phyloP scores from a whole-genome alignment of 2,113 vertebrate species.

The Cavia aperea region DNA sequence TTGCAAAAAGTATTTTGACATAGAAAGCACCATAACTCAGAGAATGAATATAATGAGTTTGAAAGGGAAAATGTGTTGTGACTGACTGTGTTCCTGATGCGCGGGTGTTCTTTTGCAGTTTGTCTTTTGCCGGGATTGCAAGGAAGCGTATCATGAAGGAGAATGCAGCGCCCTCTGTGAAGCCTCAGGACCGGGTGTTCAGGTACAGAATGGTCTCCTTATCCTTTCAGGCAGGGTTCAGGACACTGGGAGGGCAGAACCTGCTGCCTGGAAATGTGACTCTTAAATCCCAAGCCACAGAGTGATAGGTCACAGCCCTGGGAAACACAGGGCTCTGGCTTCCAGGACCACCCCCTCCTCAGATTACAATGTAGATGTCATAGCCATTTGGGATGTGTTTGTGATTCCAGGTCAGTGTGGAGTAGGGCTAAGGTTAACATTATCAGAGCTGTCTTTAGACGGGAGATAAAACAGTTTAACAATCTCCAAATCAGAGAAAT shows the following conservation, averaged over 20 bases:
- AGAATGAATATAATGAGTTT: neutral
- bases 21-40: neutral
- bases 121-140: conserved; percentile 87
- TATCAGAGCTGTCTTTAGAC: neutral
- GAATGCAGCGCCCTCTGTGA: conserved; percentile 62
- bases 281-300: no score
- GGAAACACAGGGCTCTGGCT: no score
- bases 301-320: accelerated
- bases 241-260: accelerated
- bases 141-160: conserved; percentile 82
- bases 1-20: neutral
- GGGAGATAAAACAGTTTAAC: neutral
- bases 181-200: conserved; percentile 51
- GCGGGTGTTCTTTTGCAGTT: conserved; percentile 72
- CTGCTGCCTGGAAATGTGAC: accelerated
- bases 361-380: accelerated
- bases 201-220: conserved; percentile 16
- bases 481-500: neutral
- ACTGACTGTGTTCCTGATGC: neutral
- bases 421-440: neutral
- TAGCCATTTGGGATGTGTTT: accelerated
- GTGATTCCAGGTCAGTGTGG: accelerated
- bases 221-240: neutral
- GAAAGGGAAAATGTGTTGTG: accelerated
- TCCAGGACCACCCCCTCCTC: neutral